Evolutionary conservation across 2,113 vertebrate species (phyloP).

Genomic region (Grallaria varia): DNA sequence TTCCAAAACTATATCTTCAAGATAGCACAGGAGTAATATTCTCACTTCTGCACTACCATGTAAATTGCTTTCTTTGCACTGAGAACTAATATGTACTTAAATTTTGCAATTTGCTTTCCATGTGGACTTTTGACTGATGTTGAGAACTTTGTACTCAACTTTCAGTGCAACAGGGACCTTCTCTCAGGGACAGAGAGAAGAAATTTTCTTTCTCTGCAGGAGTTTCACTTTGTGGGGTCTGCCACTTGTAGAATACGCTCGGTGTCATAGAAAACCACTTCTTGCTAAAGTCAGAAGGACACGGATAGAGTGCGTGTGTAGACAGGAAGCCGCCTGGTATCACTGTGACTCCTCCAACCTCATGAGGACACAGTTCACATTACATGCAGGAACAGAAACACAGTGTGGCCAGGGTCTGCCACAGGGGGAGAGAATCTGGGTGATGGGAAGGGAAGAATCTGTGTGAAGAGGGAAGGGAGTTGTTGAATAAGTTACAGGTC

Average conservation of each 20-base stretch:
- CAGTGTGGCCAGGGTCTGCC: background rate
- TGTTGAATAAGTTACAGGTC: background rate
- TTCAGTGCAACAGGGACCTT: background rate
- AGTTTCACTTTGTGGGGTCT: background rate
- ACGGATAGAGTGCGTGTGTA: background rate
- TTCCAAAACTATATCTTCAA: background rate
- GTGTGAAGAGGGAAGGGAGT: background rate
- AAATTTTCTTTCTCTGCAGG: background rate
- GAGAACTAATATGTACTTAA: background rate
- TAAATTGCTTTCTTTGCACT: background rate
- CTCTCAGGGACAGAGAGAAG: background rate
- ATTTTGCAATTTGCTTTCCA: background rate
- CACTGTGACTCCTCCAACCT: background rate
- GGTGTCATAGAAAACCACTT: background rate
- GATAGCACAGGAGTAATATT: background rate
- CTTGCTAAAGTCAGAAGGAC: background rate
- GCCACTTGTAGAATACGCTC: background rate
- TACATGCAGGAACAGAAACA: background rate
- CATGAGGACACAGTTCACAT: background rate
- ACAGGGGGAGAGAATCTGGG: background rate
- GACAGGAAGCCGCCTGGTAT: background rate
- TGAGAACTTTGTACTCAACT: background rate
- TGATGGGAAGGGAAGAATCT: too few species aligned
- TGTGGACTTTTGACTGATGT: background rate
- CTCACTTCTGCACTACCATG: background rate